Evolutionary conservation across 2,113 vertebrate genomes (phyloP).

Genomic region (Stictonetta naevosa): DNA sequence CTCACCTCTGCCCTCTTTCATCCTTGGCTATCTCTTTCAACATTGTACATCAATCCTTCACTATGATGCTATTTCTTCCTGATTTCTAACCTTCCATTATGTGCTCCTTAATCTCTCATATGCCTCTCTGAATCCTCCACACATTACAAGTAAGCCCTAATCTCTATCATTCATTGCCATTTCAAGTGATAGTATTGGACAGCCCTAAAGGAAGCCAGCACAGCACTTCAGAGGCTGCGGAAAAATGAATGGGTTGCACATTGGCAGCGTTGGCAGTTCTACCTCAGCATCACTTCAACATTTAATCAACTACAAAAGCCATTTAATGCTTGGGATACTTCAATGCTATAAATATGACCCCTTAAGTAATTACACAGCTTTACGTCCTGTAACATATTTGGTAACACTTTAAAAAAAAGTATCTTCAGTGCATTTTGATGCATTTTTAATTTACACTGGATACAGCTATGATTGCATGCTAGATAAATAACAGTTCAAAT

Average conservation of each 20-base stretch:
- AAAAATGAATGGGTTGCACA: slow-evolving; percentile 4
- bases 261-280: not conserved
- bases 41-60: not conserved
- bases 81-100: not conserved
- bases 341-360: slow-evolving; percentile 56
- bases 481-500: slow-evolving; percentile 44
- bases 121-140: not conserved
- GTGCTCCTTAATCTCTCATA: not conserved
- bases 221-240: slow-evolving; percentile 4
- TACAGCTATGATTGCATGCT: slow-evolving; percentile 7
- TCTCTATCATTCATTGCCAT: not conserved
- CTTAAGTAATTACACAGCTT: slow-evolving; percentile 64
- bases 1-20: not conserved
- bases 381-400: slow-evolving; percentile 62
- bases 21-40: not conserved
- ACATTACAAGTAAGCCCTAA: not conserved
- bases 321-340: slow-evolving; percentile 59
- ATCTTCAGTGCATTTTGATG: slow-evolving; percentile 1
- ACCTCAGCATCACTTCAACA: slow-evolving; percentile 43
- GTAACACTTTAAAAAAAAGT: slow-evolving; percentile 59
- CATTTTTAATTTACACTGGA: slow-evolving; percentile 58
- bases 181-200: not conserved
- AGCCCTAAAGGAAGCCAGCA: slow-evolving; percentile 7
- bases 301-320: slow-evolving; percentile 62
- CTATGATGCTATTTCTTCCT: not conserved